These are phyloP conservation scores for Elysia crispata DNA, from an alignment of 2,888 invertebrate species.

Conservation along the genomic window DNA sequence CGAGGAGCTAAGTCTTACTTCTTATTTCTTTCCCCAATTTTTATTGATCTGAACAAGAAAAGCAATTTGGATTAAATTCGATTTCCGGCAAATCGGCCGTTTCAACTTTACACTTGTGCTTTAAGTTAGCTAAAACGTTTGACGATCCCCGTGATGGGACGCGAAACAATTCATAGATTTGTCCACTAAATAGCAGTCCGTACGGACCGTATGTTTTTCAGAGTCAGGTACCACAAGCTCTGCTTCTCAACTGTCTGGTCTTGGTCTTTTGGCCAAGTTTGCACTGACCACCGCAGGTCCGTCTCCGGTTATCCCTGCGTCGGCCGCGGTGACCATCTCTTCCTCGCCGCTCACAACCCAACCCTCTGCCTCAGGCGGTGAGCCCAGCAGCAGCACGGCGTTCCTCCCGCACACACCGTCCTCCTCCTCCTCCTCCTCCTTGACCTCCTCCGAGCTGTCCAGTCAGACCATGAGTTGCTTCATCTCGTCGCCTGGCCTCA, in stretches of 20 bases:
- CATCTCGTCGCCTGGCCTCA: background rate
- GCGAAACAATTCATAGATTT: too few relatives aligned
- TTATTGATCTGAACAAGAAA: too few relatives aligned
- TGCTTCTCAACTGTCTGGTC: constrained; percentile 53
- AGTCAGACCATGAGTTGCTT: background rate
- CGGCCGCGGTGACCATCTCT: background rate
- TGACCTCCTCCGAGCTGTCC: background rate
- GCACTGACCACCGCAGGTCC: constrained; percentile 45
- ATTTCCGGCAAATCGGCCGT: too few relatives aligned
- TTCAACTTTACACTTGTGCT: too few relatives aligned
- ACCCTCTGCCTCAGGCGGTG: constrained; percentile 1
- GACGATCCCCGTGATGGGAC: too few relatives aligned
- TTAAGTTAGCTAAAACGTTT: too few relatives aligned
- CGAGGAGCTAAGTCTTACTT: too few relatives aligned
- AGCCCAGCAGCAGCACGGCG: background rate
- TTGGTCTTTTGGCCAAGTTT: constrained; percentile 66
- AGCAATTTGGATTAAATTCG: too few relatives aligned
- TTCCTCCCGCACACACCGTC: background rate
- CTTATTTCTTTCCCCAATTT: too few relatives aligned
- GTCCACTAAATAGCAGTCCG: too few relatives aligned
- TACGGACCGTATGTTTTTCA: background rate
- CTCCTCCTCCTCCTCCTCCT: background rate
- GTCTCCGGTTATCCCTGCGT: constrained; percentile 11
- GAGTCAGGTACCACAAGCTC: constrained; percentile 24
- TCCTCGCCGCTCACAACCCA: background rate